These are phyloP conservation scores for Ennomos fuscantarius DNA, from an alignment of 2,888 invertebrate genomes.

Conservation along the genomic window DNA sequence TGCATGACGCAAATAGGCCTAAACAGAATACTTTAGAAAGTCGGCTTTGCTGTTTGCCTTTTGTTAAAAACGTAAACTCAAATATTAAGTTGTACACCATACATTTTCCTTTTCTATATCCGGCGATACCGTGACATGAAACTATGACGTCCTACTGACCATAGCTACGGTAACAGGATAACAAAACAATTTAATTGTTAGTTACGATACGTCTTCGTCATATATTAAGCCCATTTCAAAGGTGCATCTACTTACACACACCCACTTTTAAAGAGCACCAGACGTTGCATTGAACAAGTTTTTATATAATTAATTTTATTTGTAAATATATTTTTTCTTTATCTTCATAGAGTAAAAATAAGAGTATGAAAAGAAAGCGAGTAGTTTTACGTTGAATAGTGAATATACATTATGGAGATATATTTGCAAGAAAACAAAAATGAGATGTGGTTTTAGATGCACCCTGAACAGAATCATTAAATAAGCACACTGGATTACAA, in stretches of 20 bases:
- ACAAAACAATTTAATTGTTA: constrained; percentile 25
- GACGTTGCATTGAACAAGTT: constrained; percentile 9
- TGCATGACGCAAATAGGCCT: too few species aligned
- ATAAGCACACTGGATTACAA: constrained; percentile 38
- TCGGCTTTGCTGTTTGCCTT: too few species aligned
- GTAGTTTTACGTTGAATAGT: too few species aligned
- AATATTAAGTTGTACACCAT: not conserved
- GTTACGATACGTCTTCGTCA: constrained; percentile 5
- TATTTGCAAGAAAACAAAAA: not conserved
- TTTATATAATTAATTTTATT: not conserved
- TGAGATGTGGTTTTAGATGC: constrained; percentile 29
- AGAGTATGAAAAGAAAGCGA: not conserved
- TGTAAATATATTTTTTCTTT: not conserved
- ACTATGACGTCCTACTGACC: constrained; percentile 5
- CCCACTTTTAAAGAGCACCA: constrained; percentile 9
- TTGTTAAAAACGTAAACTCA: not conserved
- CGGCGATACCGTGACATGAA: too few species aligned
- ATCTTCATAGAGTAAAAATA: too few species aligned
- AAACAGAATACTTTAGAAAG: too few species aligned
- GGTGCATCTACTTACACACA: constrained; percentile 17
- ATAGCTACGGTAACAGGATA: constrained; percentile 7
- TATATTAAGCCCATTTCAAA: constrained; percentile 11
- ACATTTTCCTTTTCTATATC: not conserved
- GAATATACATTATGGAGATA: not conserved
- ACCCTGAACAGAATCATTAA: constrained; percentile 29